A percentile compares a stretch with the other conserved stretches of the same genome.
Conservation (phyloP, 2,113 vertebrate genomes). For the Hippocampus barbouri region DNA sequence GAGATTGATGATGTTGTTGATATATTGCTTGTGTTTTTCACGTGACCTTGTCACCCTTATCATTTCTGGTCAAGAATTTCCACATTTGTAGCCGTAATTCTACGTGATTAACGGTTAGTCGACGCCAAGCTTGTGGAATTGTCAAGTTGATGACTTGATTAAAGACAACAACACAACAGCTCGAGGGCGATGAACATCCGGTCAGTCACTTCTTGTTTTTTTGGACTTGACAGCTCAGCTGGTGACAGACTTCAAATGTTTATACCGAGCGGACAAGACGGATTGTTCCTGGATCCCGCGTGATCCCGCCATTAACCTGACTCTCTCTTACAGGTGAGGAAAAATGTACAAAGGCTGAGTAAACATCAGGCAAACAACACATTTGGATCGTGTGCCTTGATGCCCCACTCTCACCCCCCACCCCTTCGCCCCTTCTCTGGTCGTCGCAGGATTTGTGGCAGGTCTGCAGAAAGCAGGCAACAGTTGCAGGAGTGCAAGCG, state of each 20-base stretch:
- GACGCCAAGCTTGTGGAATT: too few species aligned
- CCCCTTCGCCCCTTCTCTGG: not conserved
- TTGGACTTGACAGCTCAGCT: slow-evolving; percentile 23
- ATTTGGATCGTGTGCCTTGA: not conserved
- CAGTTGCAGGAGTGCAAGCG: not conserved
- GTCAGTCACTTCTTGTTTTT: not conserved
- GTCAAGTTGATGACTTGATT: too few species aligned
- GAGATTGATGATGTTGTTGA: too few species aligned
- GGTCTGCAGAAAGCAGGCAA: accelerated
- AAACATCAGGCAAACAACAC: not conserved
- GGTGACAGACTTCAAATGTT: slow-evolving; percentile 54
- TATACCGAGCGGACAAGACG: accelerated
- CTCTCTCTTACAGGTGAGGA: slow-evolving; percentile 49
- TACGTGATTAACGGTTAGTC: too few species aligned
- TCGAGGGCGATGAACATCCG: not conserved
- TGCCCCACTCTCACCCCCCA: accelerated
- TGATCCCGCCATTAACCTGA: not conserved
- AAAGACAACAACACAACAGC: not conserved
- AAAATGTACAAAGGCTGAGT: not conserved
- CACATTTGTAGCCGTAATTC: too few species aligned
- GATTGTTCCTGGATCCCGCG: slow-evolving; percentile 62
- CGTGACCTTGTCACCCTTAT: too few species aligned
- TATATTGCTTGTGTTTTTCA: too few species aligned
- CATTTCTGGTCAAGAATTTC: too few species aligned
- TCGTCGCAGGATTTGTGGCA: slow-evolving; percentile 13